Evolutionary conservation across 2,888 invertebrate genomes (phyloP).

Genomic region (Ephialtes manifestator): DNA sequence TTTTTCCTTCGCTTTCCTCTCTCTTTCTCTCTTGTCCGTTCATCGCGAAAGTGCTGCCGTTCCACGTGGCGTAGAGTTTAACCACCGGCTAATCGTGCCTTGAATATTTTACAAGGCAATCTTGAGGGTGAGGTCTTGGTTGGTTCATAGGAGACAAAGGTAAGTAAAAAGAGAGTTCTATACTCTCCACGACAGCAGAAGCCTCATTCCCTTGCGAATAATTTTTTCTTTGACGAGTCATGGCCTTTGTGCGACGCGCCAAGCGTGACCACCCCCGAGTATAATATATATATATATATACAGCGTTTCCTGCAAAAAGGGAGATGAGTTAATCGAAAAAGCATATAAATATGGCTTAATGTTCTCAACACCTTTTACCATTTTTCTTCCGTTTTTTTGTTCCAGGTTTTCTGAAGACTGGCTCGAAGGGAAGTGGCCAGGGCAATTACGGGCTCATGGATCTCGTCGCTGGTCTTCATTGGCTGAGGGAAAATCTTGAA

Average conservation of each 20-base stretch:
- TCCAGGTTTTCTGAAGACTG: conserved; percentile 96
- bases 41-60: conserved; percentile 7
- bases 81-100: conserved; percentile 76
- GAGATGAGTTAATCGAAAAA: conserved; percentile 8
- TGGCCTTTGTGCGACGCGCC: conserved; percentile 32
- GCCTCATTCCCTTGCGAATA: conserved; percentile 13
- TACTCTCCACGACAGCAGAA: conserved; percentile 7
- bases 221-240: conserved; percentile 30
- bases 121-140: conserved; percentile 51
- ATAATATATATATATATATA: no score
- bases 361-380: not conserved
- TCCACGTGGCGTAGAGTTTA: conserved; percentile 32
- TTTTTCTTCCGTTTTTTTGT: conserved; percentile 27
- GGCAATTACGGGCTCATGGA: conserved; percentile 97
- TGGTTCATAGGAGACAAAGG: conserved; percentile 47
- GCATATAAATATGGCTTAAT: not conserved
- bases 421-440: conserved; percentile 95
- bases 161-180: not conserved
- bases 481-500: conserved; percentile 97
- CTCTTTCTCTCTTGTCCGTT: conserved; percentile 13
- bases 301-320: not conserved
- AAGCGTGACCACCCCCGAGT: conserved; percentile 7
- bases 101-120: conserved; percentile 81
- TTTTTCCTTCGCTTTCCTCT: conserved; percentile 13
- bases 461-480: conserved; percentile 97